These are phyloP conservation scores for Eupelmus urozonus DNA, from an alignment of 2,888 invertebrate genomes.

Conservation along the genomic window DNA sequence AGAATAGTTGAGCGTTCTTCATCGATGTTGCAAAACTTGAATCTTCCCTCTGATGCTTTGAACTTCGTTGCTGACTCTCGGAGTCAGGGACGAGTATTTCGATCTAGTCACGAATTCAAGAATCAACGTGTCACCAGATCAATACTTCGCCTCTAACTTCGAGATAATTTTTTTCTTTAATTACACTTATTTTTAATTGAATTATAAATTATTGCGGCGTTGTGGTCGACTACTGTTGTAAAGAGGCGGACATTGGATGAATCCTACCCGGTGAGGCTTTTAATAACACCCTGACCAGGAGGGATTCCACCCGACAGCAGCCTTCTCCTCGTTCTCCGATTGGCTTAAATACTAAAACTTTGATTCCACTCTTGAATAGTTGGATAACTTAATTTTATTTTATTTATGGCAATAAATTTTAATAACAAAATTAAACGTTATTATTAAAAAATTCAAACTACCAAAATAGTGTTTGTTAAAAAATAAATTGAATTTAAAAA, in stretches of 20 bases:
- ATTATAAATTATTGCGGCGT: background rate
- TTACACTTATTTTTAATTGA: background rate
- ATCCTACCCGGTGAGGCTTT: slow-evolving; percentile 76
- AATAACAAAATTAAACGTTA: background rate
- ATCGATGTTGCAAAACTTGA: too few relatives aligned
- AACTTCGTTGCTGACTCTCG: slow-evolving; percentile 48
- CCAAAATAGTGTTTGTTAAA: background rate
- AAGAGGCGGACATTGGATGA: slow-evolving; percentile 70
- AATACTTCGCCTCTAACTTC: slow-evolving; percentile 67
- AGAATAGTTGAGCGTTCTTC: background rate
- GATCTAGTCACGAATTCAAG: slow-evolving; percentile 77
- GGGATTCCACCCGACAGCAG: slow-evolving; percentile 70
- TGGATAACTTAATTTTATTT: background rate
- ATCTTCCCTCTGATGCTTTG: background rate
- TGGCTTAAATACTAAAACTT: background rate
- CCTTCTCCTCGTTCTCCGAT: slow-evolving; percentile 49
- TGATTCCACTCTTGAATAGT: background rate
- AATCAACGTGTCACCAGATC: slow-evolving; percentile 72
- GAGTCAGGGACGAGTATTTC: slow-evolving; percentile 76
- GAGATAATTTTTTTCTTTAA: slow-evolving; percentile 21
- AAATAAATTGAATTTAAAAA: slow-evolving; percentile 3
- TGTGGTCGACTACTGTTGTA: slow-evolving; percentile 9
- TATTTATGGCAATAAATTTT: too few relatives aligned
- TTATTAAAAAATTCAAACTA: background rate
- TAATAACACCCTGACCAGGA: slow-evolving; percentile 66